A percentile compares a stretch with the other conserved stretches of the same genome.
phyloP scores from a whole-genome alignment of 2,888 invertebrate genomes.

The Rhyacophila evoluta region DNA sequence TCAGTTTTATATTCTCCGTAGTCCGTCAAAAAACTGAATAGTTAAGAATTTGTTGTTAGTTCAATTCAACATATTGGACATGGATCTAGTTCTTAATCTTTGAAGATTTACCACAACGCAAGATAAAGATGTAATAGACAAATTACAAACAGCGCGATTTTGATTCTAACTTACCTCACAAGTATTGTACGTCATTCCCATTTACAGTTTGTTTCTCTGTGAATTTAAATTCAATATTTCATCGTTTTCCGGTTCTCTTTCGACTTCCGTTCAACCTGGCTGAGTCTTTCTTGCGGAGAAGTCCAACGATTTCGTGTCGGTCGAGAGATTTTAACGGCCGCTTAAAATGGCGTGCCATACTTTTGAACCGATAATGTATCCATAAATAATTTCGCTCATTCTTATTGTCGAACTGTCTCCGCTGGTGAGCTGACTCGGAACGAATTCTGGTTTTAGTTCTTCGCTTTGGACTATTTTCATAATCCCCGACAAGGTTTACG shows the following conservation, averaged over 20 bases:
- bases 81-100: too few species aligned
- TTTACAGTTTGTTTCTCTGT: not conserved
- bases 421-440: not conserved
- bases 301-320: not conserved
- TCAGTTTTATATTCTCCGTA: too few species aligned
- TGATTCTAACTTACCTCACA: too few species aligned
- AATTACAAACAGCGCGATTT: too few species aligned
- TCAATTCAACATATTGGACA: too few species aligned
- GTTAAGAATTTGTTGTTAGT: too few species aligned
- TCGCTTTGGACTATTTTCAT: not conserved
- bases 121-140: too few species aligned
- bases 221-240: not conserved
- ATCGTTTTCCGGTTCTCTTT: not conserved
- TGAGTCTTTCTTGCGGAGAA: not conserved
- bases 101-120: too few species aligned
- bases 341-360: not conserved
- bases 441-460: not conserved
- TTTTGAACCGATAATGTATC: not conserved
- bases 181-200: too few species aligned
- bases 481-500: not conserved
- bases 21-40: too few species aligned
- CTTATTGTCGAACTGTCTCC: not conserved
- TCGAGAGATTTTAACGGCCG: not conserved
- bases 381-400: slow-evolving; percentile 2
- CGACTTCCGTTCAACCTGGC: not conserved